Base-by-base conservation (phyloP, 2,888 invertebrate species). In the Nomada lathburiana region DNA sequence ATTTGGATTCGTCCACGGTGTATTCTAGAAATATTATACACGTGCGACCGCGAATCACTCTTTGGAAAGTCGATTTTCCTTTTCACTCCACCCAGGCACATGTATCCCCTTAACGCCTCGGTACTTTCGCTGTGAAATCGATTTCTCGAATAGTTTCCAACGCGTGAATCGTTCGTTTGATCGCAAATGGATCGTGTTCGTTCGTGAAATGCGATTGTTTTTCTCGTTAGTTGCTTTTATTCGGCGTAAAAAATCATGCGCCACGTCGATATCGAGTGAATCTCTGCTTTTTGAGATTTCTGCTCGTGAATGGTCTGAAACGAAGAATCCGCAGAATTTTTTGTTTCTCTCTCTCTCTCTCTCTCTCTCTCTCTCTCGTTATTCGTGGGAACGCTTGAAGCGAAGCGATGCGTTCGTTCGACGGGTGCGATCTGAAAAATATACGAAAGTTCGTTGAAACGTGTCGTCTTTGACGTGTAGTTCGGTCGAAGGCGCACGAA, bases 151-250 rank as follows among this genome's bases (percentile, higher is more conserved):
- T 20, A 60, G 47, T 59, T 23, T 74, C 63, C 10, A 13, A 18
- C 62, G 44, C 47, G 70, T 0, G 42, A 53, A 52, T 18, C 42
- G 63, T 20, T 26, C 57, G 64, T 73, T 73, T 11, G 26, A 5
- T 36, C 50, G 63, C 50, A 59, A 73, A 57, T 23, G 76, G 57
- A 57, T 73, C 76, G 72, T 11, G 57, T 20, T 57, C 57, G 57
- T 57, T 11, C 23, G 23, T 55, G 50, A 53, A 53, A 36, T 11
- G 47, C 53, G 76, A 78, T 78, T 78, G 62, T 63, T 63, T 68
- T 52, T 67, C 60, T 44, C 60, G 60, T 76, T 50, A 63, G 50
- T 68, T 50, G 26, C n/a, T 60, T 53, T 47, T 13, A 13, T 18
- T 26, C 67, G 36, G 13, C 62, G n/a, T 44, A 26, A 36, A 65